A percentile compares a stretch with the other conserved stretches of the same genome.
Evolutionary conservation across 2,113 vertebrate genomes (phyloP).

Genomic region (Ptyas mucosa): DNA sequence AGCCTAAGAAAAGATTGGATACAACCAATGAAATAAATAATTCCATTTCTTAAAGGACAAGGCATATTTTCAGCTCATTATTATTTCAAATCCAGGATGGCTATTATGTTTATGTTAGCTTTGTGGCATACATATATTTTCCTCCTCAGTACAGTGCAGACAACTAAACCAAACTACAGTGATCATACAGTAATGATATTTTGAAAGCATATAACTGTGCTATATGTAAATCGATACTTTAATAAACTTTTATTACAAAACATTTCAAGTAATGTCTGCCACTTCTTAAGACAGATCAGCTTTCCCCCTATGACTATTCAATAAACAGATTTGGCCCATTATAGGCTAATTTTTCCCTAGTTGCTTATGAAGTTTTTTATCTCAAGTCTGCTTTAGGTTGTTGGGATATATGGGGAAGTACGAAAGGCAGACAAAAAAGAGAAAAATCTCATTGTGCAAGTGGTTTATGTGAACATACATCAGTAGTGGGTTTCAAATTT

Average conservation of each 20-base stretch:
- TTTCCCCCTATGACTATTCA: background rate
- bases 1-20: conserved; percentile 21
- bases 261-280: background rate
- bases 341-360: background rate
- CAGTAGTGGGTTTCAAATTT: no score
- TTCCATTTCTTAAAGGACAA: conserved; percentile 27
- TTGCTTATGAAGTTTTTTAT: background rate
- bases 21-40: conserved; percentile 29
- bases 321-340: background rate
- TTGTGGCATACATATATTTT: background rate
- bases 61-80: conserved; percentile 33
- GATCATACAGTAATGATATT: background rate
- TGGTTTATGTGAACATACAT: background rate
- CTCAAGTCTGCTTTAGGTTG: background rate
- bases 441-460: background rate
- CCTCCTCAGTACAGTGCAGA: background rate
- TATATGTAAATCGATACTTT: no score
- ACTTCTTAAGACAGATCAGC: background rate
- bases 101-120: conserved; percentile 14
- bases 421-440: background rate
- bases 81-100: conserved; percentile 40
- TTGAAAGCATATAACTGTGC: background rate
- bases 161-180: background rate
- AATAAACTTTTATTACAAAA: background rate
- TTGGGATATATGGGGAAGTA: background rate